Base-by-base conservation (phyloP, 2,888 invertebrate genomes). In the Branchipolynoe longqiensis region DNA sequence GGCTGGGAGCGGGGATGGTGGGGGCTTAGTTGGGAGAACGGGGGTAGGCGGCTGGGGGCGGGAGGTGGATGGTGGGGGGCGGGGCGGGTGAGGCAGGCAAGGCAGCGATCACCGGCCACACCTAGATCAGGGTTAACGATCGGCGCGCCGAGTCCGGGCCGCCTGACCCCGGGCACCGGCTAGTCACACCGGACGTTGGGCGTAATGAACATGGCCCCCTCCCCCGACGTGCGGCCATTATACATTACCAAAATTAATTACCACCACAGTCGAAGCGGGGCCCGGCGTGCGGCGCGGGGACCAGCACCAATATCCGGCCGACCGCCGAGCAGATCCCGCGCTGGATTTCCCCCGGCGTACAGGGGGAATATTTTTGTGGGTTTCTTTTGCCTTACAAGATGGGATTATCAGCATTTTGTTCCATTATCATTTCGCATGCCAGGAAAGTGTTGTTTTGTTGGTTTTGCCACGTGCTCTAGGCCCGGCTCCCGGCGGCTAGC, bases 241-340 rank as follows among this genome's bases (percentile, higher is more conserved):
- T 36, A 69, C 69, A 69, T 69, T 69, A 69, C 69, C 69, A 33
- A 36, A 69, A 69, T 69, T 69, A 69, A 69, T 69, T 69, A 69
- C 36, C 38, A 18, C 3, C 36, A 1, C 69, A 12, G 48, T 18
- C 48, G 8, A 8, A 8, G 18, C 69, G 8, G 3, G 69, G 22
- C 69, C 36, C 69, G 8, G 48, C 48, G 48, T 48, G 8, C 48
- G 48, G 8, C 48, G 8, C 8, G 48, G 8, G 8, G 58, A 8
- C 58, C 14, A 4, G n/a, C 18, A 14, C 69, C 38, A 69, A 69
- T 69, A 69, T 69, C 69, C 69, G 69, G 69, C 33, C 69, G 36
- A 14, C 36, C 33, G 36, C 38, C 4, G 36, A n/a, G 22, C 3
- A 69, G 6, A 4, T 14, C 3, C 38, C 69, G 22, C 69, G 69